Evolutionary conservation across 2,888 invertebrate species (phyloP), one percentile per base, ranked within the genome.

Genomic region (Dermolepida albohirtum): DNA sequence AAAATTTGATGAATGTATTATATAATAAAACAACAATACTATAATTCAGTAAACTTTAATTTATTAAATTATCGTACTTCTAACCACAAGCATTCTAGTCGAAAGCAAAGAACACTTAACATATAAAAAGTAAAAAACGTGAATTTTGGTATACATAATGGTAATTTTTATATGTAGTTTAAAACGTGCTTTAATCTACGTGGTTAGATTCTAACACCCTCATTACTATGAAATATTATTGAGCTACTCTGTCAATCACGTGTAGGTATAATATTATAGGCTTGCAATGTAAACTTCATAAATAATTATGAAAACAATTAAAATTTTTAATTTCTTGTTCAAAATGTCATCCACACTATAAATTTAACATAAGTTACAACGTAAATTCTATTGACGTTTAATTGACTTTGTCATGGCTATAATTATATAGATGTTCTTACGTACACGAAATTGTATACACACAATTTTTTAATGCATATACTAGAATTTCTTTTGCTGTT

Each of bases 341-440:
- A 54, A 54, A 54, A 54, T 54, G 54, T 54, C 54, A 54, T 54
- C 54, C n/a, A 54, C 40, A 54, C 54, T n/a, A 54, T 54, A 40
- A 54, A 54, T 16, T 54, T 54, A 40, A 16, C n/a, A 54, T 54
- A 54, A 54, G 17, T 17, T 54, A 39, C 39, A 54, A 16, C 54
- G 40, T 11, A 54, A 17, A 40, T 41, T 40, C 54, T 54, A 17
- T 54, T 40, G 34, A 54, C 14, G 7, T 54, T 54, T 54, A 54
- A 40, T 16, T 54, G 6, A 16, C 16, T 40, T 16, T 54, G 40
- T 14, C 39, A 54, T 39, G 54, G 40, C 16, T 16, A 40, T 12
- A 54, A 54, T 40, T 40, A 40, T 39, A 39, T 14, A 14, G 12
- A 2, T 51, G 29, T 51, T 11, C 29, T n/a, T 7, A 12, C 5